Percentiles rank a stretch among this genome's conserved stretches.
These are phyloP conservation scores for Procambarus clarkii DNA, from an alignment of 1,140 invertebrate genomes.

Conservation along the genomic window DNA sequence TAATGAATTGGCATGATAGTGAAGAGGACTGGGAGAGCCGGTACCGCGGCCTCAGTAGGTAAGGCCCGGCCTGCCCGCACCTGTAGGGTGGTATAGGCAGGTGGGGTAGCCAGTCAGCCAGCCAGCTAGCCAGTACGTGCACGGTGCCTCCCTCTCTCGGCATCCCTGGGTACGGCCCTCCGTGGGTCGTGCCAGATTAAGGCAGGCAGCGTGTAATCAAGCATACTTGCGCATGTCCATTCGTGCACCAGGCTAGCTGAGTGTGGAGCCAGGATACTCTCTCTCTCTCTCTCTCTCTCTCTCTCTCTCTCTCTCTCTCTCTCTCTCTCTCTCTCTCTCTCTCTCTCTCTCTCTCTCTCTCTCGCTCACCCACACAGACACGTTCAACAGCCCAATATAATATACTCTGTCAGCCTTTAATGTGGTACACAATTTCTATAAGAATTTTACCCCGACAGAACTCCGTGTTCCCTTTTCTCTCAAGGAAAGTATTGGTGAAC, in stretches of 20 bases:
- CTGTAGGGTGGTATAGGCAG: background rate
- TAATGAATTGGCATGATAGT: background rate
- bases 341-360: background rate
- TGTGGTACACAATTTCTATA: too few relatives aligned
- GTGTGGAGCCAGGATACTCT: too few relatives aligned
- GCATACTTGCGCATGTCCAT: conserved; percentile 7
- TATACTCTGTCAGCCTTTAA: background rate
- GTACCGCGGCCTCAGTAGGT: background rate
- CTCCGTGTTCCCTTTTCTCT: background rate
- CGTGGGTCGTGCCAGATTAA: conserved; percentile 11
- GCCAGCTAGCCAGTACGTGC: background rate
- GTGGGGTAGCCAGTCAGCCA: too few relatives aligned
- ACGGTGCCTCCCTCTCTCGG: background rate
- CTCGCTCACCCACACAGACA: too few relatives aligned
- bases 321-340: background rate
- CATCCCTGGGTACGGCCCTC: background rate
- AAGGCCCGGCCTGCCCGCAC: background rate
- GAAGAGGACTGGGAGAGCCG: background rate
- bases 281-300: background rate
- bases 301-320: background rate
- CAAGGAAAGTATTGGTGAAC: background rate
- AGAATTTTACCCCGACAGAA: too few relatives aligned
- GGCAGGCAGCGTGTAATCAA: conserved; percentile 22
- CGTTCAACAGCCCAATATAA: background rate
- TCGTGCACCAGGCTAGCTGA: conserved; percentile 8